Conservation (phyloP, 1,140 invertebrate species). For the Maniola jurtina region DNA sequence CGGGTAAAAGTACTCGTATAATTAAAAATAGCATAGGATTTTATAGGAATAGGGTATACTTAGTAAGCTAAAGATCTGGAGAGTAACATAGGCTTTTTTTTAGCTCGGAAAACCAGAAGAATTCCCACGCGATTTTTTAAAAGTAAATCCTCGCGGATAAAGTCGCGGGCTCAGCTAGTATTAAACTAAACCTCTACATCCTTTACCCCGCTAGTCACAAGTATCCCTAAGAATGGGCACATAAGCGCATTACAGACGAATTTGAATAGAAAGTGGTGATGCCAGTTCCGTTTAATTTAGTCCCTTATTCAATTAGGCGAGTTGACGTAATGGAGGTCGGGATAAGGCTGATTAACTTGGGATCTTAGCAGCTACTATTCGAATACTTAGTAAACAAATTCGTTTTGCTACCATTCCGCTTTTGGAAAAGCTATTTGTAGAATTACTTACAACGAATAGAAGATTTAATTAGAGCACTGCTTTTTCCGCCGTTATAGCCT, state of each 20-base stretch:
- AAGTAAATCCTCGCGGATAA: too few species aligned
- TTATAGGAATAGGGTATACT: too few species aligned
- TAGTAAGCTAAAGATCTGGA: too few species aligned
- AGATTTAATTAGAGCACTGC: too few species aligned
- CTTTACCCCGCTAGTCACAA: background rate
- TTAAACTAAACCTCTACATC: background rate
- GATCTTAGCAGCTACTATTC: constrained; percentile 51
- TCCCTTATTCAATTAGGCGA: constrained; percentile 68
- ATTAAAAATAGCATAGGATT: too few species aligned
- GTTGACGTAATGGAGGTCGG: constrained; percentile 64
- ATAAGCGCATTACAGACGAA: constrained; percentile 27
- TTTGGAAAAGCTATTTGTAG: background rate
- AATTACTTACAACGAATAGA: too few species aligned
- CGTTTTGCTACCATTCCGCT: background rate
- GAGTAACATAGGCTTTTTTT: too few species aligned
- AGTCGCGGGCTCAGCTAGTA: background rate
- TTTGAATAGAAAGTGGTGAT: constrained; percentile 73
- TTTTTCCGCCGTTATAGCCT: too few species aligned
- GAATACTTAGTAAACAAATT: constrained; percentile 29
- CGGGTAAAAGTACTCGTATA: too few species aligned
- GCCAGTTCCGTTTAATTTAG: constrained; percentile 62
- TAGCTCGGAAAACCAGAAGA: too few species aligned
- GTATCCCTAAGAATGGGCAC: constrained; percentile 21
- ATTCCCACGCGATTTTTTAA: too few species aligned
- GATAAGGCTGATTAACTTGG: constrained; percentile 65